These are phyloP conservation scores for Tiphia femorata DNA, from an alignment of 2,888 invertebrate species.

Conservation along the genomic window DNA sequence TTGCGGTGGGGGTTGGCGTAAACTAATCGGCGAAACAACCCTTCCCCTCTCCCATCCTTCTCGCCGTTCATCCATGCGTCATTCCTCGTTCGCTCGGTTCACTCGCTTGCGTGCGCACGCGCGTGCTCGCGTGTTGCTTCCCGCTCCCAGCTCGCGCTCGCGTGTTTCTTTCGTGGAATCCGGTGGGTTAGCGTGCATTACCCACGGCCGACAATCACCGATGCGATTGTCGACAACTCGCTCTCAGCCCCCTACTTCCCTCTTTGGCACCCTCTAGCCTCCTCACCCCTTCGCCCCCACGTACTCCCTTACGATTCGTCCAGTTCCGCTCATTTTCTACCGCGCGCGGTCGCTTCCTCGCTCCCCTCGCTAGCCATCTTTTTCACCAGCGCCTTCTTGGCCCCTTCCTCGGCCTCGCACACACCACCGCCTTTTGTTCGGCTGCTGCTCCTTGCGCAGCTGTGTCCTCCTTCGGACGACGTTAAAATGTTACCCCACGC, in stretches of 20 bases:
- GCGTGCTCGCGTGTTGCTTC: background rate
- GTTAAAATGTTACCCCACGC: no score
- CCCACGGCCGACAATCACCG: constrained; percentile 17
- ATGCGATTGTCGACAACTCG: constrained; percentile 23
- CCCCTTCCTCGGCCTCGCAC: no score
- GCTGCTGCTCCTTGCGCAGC: no score
- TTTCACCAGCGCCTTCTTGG: constrained; percentile 8
- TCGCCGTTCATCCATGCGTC: background rate
- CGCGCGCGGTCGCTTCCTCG: background rate
- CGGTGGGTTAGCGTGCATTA: constrained; percentile 1
- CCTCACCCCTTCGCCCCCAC: no score
- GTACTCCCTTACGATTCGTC: background rate
- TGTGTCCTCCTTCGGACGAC: no score
- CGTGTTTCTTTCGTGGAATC: background rate
- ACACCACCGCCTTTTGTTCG: no score
- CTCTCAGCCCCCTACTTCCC: no score
- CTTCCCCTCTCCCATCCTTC: background rate
- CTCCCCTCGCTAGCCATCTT: background rate
- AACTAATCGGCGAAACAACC: background rate
- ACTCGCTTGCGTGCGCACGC: background rate
- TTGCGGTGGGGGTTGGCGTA: background rate
- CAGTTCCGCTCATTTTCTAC: constrained; percentile 5
- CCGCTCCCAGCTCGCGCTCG: background rate
- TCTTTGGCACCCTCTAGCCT: no score
- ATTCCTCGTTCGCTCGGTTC: background rate